These are phyloP conservation scores for Seladonia tumulorum DNA, from an alignment of 2,888 invertebrate genomes.

Conservation along the genomic window DNA sequence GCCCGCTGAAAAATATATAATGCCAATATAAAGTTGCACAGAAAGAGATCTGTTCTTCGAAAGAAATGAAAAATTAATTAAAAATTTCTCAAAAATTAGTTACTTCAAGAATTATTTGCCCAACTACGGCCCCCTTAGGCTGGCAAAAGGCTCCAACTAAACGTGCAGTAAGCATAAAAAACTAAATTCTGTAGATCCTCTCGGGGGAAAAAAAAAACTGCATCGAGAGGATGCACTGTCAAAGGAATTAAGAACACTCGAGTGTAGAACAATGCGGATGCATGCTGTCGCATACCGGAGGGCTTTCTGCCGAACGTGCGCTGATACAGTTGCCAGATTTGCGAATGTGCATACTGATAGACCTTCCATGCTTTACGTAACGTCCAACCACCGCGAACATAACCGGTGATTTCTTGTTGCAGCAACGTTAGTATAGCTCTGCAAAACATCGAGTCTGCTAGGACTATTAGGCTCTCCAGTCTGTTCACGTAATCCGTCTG, in stretches of 20 bases:
- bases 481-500: constrained; percentile 77
- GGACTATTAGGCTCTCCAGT: constrained; percentile 88
- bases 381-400: constrained; percentile 88
- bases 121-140: background rate
- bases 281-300: constrained; percentile 67
- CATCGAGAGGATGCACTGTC: background rate
- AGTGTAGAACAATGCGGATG: background rate
- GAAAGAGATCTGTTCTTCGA: background rate
- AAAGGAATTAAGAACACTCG: background rate
- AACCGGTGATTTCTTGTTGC: constrained; percentile 88
- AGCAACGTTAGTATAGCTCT: constrained; percentile 88
- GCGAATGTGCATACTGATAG: constrained; percentile 88
- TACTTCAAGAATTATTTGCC: background rate
- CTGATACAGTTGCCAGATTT: constrained; percentile 86
- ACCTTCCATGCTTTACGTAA: constrained; percentile 89
- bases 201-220: background rate
- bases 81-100: background rate
- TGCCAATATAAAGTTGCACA: background rate
- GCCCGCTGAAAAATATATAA: background rate
- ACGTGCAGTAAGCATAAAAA: background rate
- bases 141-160: background rate
- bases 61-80: background rate
- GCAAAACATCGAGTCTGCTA: constrained; percentile 89
- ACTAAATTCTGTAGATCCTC: background rate
- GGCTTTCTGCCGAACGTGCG: constrained; percentile 83